phyloP scores from a whole-genome alignment of 2,888 invertebrate genomes.

The Mamestra brassicae region DNA sequence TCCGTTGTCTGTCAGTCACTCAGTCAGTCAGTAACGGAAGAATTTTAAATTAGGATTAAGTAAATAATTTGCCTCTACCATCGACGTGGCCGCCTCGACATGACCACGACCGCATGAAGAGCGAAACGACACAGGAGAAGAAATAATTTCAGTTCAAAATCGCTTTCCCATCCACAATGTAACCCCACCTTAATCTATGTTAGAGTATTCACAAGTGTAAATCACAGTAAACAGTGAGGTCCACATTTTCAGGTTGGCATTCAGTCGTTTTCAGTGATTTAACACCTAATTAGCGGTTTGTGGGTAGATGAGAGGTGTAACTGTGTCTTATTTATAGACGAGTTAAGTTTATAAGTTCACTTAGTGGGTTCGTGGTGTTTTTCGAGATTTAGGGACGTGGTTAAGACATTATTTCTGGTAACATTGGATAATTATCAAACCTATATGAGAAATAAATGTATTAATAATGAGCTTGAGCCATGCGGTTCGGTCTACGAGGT shows the following conservation, averaged over 20 bases:
- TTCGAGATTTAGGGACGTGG: background rate
- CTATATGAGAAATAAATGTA: no score
- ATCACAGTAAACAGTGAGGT: conserved; percentile 83
- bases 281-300: conserved; percentile 88
- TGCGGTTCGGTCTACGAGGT: no score
- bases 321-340: conserved; percentile 62
- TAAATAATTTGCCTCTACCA: no score
- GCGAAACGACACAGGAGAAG: no score
- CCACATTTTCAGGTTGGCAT: conserved; percentile 73
- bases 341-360: conserved; percentile 38
- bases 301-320: conserved; percentile 68
- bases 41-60: no score
- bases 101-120: no score
- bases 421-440: no score
- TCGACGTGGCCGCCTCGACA: no score
- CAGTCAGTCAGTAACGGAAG: no score
- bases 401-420: background rate
- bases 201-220: conserved; percentile 82
- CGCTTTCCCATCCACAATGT: conserved; percentile 46
- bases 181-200: conserved; percentile 64
- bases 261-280: conserved; percentile 87
- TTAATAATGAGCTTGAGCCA: no score
- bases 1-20: no score
- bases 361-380: conserved; percentile 15
- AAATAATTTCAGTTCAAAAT: no score